phyloP scores from a whole-genome alignment of 2,113 vertebrate species.

The Columba janthina region DNA sequence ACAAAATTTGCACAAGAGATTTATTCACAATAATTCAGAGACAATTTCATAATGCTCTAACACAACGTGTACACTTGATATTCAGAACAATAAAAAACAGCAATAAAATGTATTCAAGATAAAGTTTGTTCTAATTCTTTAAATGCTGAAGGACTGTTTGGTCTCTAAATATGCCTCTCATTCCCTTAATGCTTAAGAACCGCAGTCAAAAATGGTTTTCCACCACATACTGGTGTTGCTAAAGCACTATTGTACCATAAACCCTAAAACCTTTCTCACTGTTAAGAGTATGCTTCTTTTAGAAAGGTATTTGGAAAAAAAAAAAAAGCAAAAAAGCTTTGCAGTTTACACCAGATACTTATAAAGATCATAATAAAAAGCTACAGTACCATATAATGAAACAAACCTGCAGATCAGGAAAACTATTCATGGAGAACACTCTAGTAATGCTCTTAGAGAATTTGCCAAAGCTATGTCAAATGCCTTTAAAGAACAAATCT shows the following conservation, averaged over 20 bases:
- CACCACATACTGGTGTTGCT: not conserved
- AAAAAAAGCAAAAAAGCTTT: not conserved
- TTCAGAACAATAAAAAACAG: not conserved
- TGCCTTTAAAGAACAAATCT: not conserved
- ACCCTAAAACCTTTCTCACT: not conserved
- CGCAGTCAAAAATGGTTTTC: not conserved
- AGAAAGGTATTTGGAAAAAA: not conserved
- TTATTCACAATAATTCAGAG: not conserved
- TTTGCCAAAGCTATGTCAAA: not conserved
- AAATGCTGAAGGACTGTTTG: not conserved
- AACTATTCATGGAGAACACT: not conserved
- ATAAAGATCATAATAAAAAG: not conserved
- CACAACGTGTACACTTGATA: not conserved
- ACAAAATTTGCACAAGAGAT: not conserved
- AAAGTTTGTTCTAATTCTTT: not conserved
- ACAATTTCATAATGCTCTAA: not conserved
- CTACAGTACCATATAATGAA: not conserved
- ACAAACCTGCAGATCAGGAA: not conserved
- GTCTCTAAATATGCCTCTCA: not conserved
- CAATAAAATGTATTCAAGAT: not conserved
- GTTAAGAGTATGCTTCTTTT: not conserved
- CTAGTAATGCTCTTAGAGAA: not conserved
- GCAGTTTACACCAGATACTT: not conserved
- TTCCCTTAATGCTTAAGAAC: not conserved
- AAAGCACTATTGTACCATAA: not conserved